A percentile compares a stretch with the other conserved stretches of the same genome.
Conservation (phyloP, 2,113 vertebrate species). For the Trogon melanurus region DNA sequence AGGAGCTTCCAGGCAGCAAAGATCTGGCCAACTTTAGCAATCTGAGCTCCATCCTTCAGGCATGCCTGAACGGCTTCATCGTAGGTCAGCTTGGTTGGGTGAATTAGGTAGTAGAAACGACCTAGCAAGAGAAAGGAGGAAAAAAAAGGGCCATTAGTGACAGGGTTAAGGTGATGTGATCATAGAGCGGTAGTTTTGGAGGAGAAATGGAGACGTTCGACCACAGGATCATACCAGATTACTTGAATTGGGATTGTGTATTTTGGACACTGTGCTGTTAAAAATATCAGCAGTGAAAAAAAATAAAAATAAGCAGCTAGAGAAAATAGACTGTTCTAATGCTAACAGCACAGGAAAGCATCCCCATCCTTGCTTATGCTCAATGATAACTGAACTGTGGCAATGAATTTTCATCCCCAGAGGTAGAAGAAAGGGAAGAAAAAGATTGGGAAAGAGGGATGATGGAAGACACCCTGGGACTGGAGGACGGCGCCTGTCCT, state of each 20-base stretch:
- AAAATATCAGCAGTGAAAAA: background rate
- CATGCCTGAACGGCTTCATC: slow-evolving; percentile 89
- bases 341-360: background rate
- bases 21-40: slow-evolving; percentile 94
- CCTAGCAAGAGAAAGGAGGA: slow-evolving; percentile 70
- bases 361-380: background rate
- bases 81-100: slow-evolving; percentile 87
- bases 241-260: background rate
- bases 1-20: slow-evolving; percentile 93
- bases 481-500: background rate
- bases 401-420: background rate
- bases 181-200: fast-evolving
- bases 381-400: background rate
- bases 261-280: fast-evolving
- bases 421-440: background rate
- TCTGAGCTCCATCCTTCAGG: slow-evolving; percentile 83
- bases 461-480: no score
- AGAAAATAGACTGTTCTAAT: background rate
- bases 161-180: background rate
- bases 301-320: fast-evolving
- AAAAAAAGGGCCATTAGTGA: background rate
- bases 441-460: background rate
- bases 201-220: background rate
- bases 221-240: background rate
- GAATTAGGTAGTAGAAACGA: slow-evolving; percentile 89